Conservation (phyloP, 2,797 vertebrate genomes). For the Orestias chungarensis region DNA sequence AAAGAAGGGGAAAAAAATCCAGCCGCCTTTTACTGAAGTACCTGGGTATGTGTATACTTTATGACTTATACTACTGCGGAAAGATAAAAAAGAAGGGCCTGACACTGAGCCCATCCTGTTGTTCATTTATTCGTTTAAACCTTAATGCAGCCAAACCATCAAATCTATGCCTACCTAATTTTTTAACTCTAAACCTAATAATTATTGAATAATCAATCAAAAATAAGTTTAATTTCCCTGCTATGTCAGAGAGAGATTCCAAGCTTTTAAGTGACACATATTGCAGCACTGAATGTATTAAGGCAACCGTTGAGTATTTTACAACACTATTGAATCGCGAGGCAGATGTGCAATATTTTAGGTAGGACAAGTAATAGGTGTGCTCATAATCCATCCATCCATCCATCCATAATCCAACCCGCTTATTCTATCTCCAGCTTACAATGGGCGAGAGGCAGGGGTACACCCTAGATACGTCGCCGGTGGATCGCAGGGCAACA, state of each 20-base stretch:
- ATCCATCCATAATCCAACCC: too few relatives aligned
- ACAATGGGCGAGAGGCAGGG: too few relatives aligned
- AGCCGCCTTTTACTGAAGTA: neutral
- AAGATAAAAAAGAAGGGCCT: neutral
- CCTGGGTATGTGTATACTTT: neutral
- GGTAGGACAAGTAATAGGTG: neutral
- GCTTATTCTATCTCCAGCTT: too few relatives aligned
- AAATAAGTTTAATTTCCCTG: neutral
- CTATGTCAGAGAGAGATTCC: neutral
- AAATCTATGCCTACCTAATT: too few relatives aligned
- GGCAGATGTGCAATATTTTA: neutral
- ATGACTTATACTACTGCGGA: neutral
- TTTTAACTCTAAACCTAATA: too few relatives aligned
- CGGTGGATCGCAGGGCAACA: too few relatives aligned
- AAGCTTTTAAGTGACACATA: neutral
- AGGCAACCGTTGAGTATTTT: neutral
- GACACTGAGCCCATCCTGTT: neutral
- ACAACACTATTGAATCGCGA: neutral
- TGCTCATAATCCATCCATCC: too few relatives aligned
- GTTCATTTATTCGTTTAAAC: too few relatives aligned
- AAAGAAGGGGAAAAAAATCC: neutral
- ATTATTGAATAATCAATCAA: too few relatives aligned
- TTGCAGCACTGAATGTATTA: neutral
- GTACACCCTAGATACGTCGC: too few relatives aligned
- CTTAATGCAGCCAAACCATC: too few relatives aligned